Evolutionary conservation across 2,888 invertebrate genomes (phyloP).

Genomic region (Coenonympha arcania): DNA sequence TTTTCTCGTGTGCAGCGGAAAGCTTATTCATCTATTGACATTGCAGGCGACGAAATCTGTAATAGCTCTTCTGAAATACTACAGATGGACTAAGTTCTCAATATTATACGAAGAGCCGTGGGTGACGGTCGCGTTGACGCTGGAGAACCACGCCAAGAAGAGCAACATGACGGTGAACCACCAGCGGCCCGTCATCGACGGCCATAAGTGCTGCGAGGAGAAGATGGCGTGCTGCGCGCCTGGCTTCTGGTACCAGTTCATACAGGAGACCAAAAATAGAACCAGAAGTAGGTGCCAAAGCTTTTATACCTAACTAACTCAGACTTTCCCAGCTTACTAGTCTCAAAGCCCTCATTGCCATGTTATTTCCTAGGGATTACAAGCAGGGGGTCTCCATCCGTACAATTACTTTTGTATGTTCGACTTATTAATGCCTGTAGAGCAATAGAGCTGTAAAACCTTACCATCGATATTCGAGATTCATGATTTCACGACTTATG

Average conservation of each 20-base stretch:
- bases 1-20: not conserved
- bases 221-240: slow-evolving; percentile 83
- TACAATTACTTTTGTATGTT: too few species aligned
- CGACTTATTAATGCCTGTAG: too few species aligned
- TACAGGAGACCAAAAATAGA: slow-evolving; percentile 88
- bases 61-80: slow-evolving; percentile 90
- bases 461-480: too few species aligned
- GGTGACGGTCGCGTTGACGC: slow-evolving; percentile 85
- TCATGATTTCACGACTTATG: too few species aligned
- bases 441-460: too few species aligned
- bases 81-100: slow-evolving; percentile 95
- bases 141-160: slow-evolving; percentile 82
- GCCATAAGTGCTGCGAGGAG: slow-evolving; percentile 84
- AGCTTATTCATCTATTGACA: not conserved
- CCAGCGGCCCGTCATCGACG: slow-evolving; percentile 79
- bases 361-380: too few species aligned
- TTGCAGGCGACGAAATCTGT: slow-evolving; percentile 92
- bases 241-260: slow-evolving; percentile 87
- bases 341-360: too few species aligned
- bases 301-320: too few species aligned
- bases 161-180: slow-evolving; percentile 90
- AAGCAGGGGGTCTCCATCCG: too few species aligned
- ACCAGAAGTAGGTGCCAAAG: slow-evolving; percentile 82
- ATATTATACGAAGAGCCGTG: slow-evolving; percentile 88
- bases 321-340: too few species aligned